Percentiles rank a stretch among this genome's conserved stretches.
Conservation (phyloP, 2,888 invertebrate genomes). For the Meliscaeva auricollis region DNA sequence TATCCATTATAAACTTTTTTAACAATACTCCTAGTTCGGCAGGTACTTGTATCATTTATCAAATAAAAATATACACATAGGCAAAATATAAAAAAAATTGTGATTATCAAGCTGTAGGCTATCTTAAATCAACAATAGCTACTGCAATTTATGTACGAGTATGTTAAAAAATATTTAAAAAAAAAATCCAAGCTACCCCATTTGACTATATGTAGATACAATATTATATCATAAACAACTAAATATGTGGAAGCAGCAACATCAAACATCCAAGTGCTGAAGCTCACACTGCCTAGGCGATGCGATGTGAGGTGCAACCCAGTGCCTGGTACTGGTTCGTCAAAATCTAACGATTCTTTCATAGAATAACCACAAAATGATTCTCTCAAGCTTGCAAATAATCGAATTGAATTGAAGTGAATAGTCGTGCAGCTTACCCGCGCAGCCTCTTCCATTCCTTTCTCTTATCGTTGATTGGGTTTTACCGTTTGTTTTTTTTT, state of each 20-base stretch:
- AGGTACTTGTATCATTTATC: no score
- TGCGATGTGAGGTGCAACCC: constrained; percentile 54
- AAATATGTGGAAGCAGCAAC: neutral
- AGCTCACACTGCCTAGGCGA: constrained; percentile 2
- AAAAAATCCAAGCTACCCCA: no score
- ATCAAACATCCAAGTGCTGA: constrained; percentile 12
- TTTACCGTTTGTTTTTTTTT: neutral
- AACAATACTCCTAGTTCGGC: no score
- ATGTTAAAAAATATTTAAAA: no score
- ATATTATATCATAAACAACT: neutral
- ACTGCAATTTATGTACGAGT: no score
- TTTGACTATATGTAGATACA: neutral
- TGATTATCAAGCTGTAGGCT: no score
- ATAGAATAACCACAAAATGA: constrained; percentile 36
- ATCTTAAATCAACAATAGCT: no score
- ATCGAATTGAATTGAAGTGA: constrained; percentile 16
- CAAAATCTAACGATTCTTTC: constrained; percentile 31
- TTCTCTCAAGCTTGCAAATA: constrained; percentile 11
- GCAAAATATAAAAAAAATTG: no score
- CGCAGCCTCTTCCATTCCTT: constrained; percentile 13
- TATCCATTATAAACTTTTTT: no score
- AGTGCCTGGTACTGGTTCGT: constrained; percentile 63
- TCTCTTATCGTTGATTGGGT: neutral
- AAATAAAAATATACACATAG: no score
- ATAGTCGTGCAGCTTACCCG: constrained; percentile 24